Conservation (phyloP, 2,888 invertebrate genomes). For the Amphiduros pacificus region DNA sequence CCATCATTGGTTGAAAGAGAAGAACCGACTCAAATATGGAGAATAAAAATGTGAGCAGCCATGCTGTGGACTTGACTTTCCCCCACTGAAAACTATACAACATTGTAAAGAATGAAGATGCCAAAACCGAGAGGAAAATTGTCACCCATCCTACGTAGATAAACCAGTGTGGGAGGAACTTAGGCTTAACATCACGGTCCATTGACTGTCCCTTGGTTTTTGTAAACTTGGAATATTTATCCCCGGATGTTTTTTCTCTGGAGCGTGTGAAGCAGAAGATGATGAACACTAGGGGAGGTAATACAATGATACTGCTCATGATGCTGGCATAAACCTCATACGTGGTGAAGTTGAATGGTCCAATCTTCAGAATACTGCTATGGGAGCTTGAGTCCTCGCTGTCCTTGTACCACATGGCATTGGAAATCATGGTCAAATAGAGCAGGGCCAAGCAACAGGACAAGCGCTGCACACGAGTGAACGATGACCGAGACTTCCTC, state of each 20-base stretch:
- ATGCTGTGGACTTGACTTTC: background rate
- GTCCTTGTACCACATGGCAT: conserved; percentile 2
- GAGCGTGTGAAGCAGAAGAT: conserved; percentile 35
- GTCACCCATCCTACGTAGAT: background rate
- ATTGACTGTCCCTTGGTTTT: no score
- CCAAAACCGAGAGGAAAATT: background rate
- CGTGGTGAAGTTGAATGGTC: background rate
- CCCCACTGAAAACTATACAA: background rate
- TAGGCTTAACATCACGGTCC: no score
- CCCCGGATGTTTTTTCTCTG: background rate
- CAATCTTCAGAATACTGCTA: background rate
- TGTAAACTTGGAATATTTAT: background rate
- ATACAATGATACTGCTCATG: conserved; percentile 32
- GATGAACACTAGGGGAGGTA: conserved; percentile 35
- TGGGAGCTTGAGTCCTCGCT: background rate
- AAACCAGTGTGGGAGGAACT: background rate
- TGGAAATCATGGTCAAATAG: conserved; percentile 39
- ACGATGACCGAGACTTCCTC: conserved; percentile 42
- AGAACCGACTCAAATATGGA: background rate
- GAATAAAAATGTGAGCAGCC: background rate
- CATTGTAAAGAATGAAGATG: background rate
- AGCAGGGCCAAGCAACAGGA: conserved; percentile 39
- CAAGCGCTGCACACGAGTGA: conserved; percentile 53
- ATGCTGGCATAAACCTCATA: conserved; percentile 24
- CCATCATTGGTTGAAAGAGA: background rate